Base-by-base conservation (phyloP, 2,797 vertebrate genomes). In the Eospalax fontanierii region DNA sequence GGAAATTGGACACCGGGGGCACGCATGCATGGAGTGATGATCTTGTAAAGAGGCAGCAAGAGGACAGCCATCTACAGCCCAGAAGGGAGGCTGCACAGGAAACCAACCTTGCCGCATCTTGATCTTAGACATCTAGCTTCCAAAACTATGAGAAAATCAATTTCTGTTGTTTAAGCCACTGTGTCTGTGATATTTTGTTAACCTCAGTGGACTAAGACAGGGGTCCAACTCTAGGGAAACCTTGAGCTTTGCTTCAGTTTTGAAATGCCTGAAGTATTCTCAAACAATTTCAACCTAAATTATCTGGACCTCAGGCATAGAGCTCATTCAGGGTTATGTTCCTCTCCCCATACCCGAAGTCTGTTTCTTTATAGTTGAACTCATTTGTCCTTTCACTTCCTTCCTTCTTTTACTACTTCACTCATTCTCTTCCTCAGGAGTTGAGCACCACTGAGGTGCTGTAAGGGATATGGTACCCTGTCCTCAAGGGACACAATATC, bases 371-470 rank as follows among this genome's bases (percentile, higher is more conserved):
- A 74, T 28, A 87, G 66, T 57, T 90, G 22, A 96, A 73, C 71
- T 84, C 35, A 65, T 86, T 91, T 96, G 26, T 71, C 35, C 78
- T 96, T 94, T 95, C 54, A 30, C 21, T 83, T 93, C 76, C 16
- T 94, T 86, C 46, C 43, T 78, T 93, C 24, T 82, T 16, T 63
- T 59, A 57, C 35, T 90, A 19, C 57, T 94, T 95, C 6, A 43
- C 28, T 89, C 71, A 63, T 22, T 74, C 35, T 57, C 59, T 83
- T 46, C 28, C 40, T 87, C 59, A 95, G 59, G 21, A 88, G 57
- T 74, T 78, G n/a, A n/a, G n/a, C n/a, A n/a, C n/a, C n/a, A 76
- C 7, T 80, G 4, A 90, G 30, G 9, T 75, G 59, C 33, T 85
- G 0, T 46, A 30, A 75, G 57, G 2, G 16, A 59, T 74, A 57